These are phyloP conservation scores for Oostethus manadensis DNA, from an alignment of 2,113 vertebrate species.

Conservation along the genomic window DNA sequence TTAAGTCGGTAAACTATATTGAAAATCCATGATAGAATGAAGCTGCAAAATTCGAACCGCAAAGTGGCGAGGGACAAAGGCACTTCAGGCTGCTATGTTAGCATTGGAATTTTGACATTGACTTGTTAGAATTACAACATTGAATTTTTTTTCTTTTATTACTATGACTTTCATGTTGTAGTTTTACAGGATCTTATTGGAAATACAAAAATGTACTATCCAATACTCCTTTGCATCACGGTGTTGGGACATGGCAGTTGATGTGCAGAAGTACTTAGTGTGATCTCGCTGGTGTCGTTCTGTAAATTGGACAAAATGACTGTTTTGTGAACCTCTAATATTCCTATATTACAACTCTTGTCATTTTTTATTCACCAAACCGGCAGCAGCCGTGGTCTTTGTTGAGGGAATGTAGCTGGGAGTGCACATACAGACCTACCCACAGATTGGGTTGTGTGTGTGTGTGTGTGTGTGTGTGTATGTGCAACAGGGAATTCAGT, in stretches of 20 bases:
- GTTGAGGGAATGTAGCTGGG: constrained; percentile 42
- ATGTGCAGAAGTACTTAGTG: constrained; percentile 33
- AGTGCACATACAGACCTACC: constrained; percentile 17
- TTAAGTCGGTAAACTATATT: no score
- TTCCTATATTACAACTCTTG: constrained; percentile 51
- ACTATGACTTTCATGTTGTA: background rate
- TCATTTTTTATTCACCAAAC: constrained; percentile 66
- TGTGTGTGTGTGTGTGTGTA: background rate
- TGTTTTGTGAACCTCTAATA: constrained; percentile 56
- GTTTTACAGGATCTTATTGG: background rate
- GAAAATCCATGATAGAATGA: no score
- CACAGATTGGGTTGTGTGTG: background rate
- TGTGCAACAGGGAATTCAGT: constrained; percentile 8
- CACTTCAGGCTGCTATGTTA: no score
- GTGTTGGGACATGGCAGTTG: constrained; percentile 2
- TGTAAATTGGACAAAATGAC: constrained; percentile 57
- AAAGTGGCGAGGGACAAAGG: no score
- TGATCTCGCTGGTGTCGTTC: constrained; percentile 37
- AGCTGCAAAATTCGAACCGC: no score
- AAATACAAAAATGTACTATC: constrained; percentile 2
- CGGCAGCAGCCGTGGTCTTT: constrained; percentile 61
- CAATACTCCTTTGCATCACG: background rate
- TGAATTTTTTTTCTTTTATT: no score
- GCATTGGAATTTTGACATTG: no score
- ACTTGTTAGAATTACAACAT: no score